Conservation (phyloP, 2,888 invertebrate genomes). For the Microplitis manilae region DNA sequence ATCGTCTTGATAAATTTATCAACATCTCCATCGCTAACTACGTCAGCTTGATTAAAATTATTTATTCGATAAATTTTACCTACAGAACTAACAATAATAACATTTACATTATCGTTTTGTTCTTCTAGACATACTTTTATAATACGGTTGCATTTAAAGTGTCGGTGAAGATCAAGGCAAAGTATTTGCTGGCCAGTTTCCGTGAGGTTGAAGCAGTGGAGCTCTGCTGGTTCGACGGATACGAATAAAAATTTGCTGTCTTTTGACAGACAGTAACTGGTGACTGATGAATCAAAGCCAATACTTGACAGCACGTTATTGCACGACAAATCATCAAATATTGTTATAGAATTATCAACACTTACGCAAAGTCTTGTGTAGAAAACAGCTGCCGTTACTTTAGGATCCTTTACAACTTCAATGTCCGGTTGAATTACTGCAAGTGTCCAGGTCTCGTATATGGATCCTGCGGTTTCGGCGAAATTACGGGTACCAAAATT, state of each 20-base stretch:
- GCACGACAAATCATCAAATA: conserved; percentile 64
- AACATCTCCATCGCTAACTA: conserved; percentile 38
- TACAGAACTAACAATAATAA: conserved; percentile 51
- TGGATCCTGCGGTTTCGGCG: conserved; percentile 68
- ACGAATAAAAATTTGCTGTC: conserved; percentile 60
- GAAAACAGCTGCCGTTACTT: conserved; percentile 56
- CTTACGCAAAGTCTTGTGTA: conserved; percentile 60
- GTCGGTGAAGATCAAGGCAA: conserved; percentile 17
- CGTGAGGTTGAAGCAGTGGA: conserved; percentile 63
- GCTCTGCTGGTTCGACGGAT: conserved; percentile 55
- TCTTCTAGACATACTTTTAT: conserved; percentile 53
- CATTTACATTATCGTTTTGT: conserved; percentile 39
- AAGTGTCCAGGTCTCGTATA: conserved; percentile 73
- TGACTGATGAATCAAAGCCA: conserved; percentile 60
- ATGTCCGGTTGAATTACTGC: conserved; percentile 67
- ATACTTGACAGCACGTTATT: conserved; percentile 58
- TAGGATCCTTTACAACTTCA: conserved; percentile 51
- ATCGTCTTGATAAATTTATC: conserved; percentile 34
- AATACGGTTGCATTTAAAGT: conserved; percentile 1
- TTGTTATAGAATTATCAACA: conserved; percentile 64
- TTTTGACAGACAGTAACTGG: conserved; percentile 59
- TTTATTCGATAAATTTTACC: conserved; percentile 52
- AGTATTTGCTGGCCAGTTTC: conserved; percentile 51
- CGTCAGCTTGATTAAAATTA: conserved; percentile 42
- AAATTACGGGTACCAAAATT: conserved; percentile 73